A percentile compares a stretch with the other conserved stretches of the same genome.
Evolutionary conservation across 1,140 invertebrate genomes (phyloP).

Genomic region (Aradophagus sp.): DNA sequence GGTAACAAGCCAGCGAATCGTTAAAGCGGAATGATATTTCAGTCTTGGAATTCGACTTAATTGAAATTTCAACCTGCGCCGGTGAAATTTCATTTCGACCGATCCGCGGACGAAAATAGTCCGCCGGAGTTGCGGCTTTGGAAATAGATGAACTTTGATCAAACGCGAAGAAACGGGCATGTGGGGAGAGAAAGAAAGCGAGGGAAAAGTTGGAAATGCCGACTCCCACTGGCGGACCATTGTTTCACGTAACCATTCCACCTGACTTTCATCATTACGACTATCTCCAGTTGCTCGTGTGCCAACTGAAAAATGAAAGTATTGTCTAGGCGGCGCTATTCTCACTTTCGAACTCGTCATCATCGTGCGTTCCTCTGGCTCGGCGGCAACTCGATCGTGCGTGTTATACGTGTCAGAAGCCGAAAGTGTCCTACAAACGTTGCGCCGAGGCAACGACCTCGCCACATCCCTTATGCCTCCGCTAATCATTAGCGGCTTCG

Average conservation of each 20-base stretch:
- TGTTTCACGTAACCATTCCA: conserved; percentile 11
- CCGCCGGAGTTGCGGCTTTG: too few species aligned
- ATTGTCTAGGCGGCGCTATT: conserved; percentile 39
- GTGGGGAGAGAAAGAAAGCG: too few species aligned
- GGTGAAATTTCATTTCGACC: background rate
- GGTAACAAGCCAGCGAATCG: conserved; percentile 45
- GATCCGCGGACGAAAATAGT: conserved; percentile 6
- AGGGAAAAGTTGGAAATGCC: too few species aligned
- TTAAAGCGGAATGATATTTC: conserved; percentile 37
- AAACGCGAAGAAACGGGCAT: too few species aligned
- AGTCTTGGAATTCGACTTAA: conserved; percentile 24
- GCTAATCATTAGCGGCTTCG: conserved; percentile 33
- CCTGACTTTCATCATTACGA: conserved; percentile 21
- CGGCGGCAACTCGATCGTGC: conserved; percentile 29
- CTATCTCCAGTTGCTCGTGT: conserved; percentile 28
- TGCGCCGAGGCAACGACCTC: conserved; percentile 44
- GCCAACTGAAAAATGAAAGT: conserved; percentile 50
- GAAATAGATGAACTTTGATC: too few species aligned
- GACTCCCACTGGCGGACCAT: background rate
- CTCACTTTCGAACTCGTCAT: conserved; percentile 54
- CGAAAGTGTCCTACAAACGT: conserved; percentile 50
- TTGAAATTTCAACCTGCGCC: conserved; percentile 6
- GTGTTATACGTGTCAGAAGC: conserved; percentile 55
- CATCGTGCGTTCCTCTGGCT: conserved; percentile 36
- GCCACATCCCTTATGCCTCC: conserved; percentile 33